phyloP scores from a whole-genome alignment of 1,140 invertebrate species.

The Papilio dardanus region DNA sequence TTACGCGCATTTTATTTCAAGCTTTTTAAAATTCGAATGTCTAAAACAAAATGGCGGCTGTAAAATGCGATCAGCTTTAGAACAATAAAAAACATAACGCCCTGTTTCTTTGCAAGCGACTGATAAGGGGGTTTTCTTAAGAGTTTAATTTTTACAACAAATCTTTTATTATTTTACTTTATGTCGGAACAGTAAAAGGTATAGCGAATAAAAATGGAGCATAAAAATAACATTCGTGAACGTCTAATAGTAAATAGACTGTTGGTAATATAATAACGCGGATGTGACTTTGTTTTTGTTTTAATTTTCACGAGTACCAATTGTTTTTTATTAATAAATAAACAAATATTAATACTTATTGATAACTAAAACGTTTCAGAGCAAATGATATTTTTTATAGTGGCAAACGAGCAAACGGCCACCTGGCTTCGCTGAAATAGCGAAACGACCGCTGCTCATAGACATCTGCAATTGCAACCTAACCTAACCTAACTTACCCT shows the following conservation, averaged over 20 bases:
- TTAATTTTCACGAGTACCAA: too few relatives aligned
- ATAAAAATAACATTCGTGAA: slow-evolving; percentile 63
- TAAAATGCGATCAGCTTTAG: slow-evolving; percentile 53
- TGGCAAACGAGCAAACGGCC: too few relatives aligned
- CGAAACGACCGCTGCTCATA: too few relatives aligned
- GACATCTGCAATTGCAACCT: too few relatives aligned
- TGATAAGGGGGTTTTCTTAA: slow-evolving; percentile 68
- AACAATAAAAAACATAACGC: slow-evolving; percentile 72
- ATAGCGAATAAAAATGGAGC: slow-evolving; percentile 57
- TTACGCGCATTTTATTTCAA: slow-evolving; percentile 64
- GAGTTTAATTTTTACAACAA: slow-evolving; percentile 75
- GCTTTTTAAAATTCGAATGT: slow-evolving; percentile 69
- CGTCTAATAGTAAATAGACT: slow-evolving; percentile 61
- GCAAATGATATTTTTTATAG: too few relatives aligned
- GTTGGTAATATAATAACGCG: slow-evolving; percentile 38
- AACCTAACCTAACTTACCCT: too few relatives aligned
- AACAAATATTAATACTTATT: too few relatives aligned
- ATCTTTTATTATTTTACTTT: slow-evolving; percentile 68
- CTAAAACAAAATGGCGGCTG: slow-evolving; percentile 65
- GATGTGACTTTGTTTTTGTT: slow-evolving; percentile 7
- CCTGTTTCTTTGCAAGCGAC: slow-evolving; percentile 52
- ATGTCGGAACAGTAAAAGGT: slow-evolving; percentile 64
- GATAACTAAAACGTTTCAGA: too few relatives aligned
- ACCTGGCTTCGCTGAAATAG: too few relatives aligned
- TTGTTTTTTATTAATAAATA: too few relatives aligned